A percentile compares a stretch with the other conserved stretches of the same genome.
Conservation (phyloP, 2,113 vertebrate species). For the Numenius arquata region DNA sequence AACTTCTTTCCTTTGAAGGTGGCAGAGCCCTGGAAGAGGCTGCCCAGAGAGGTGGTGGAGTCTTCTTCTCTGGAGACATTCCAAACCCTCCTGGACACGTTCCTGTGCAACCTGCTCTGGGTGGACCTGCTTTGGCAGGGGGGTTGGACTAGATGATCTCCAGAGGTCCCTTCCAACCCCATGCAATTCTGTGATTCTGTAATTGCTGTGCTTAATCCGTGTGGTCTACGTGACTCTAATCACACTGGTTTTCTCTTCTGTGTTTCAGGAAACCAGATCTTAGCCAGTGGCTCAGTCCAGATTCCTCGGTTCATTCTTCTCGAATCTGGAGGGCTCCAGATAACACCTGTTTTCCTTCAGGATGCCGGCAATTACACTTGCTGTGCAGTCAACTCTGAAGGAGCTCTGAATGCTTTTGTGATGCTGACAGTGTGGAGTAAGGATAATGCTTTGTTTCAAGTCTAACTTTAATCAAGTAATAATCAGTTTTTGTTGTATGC, state of each 20-base stretch:
- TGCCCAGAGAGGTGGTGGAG: too few species aligned
- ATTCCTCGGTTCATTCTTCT: conserved; percentile 86
- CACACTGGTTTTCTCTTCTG: not conserved
- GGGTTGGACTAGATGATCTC: too few species aligned
- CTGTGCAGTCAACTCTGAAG: conserved; percentile 81
- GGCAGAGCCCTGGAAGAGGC: too few species aligned
- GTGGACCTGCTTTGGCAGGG: too few species aligned
- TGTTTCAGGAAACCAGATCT: conserved; percentile 79
- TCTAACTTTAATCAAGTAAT: conserved; percentile 11
- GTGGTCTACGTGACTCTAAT: not conserved
- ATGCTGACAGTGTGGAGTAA: conserved; percentile 93
- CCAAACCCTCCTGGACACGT: too few species aligned
- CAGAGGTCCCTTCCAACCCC: too few species aligned
- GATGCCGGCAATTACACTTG: conserved; percentile 91
- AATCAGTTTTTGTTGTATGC: not conserved
- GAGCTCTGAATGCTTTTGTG: conserved; percentile 79
- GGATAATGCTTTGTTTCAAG: conserved; percentile 37
- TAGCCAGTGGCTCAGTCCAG: conserved; percentile 90
- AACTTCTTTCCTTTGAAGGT: too few species aligned
- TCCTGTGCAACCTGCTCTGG: too few species aligned
- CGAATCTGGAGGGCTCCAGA: conserved; percentile 88
- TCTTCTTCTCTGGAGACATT: too few species aligned
- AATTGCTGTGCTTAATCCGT: not conserved
- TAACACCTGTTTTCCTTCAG: conserved; percentile 81
- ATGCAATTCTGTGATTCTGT: too few species aligned